Evolutionary conservation across 2,888 invertebrate species (phyloP).

Genomic region (Microctonus aethiopoides): DNA sequence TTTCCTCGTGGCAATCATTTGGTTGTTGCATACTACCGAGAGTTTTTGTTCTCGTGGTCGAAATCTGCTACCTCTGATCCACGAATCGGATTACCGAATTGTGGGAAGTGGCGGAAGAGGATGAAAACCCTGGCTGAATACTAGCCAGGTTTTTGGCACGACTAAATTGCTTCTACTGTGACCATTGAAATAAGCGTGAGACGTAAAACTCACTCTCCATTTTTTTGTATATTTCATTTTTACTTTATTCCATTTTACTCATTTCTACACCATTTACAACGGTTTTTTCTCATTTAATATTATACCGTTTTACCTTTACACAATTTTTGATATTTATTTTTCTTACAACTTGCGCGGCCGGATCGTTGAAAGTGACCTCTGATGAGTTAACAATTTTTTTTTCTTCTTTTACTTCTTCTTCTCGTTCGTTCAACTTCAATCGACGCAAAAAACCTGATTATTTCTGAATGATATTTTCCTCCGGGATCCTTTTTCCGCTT

Average conservation of each 20-base stretch:
- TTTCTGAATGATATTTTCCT: slow-evolving; percentile 26
- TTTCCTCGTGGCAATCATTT: background rate
- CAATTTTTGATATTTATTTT: background rate
- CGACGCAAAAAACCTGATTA: slow-evolving; percentile 24
- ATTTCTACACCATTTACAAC: background rate
- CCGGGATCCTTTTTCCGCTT: background rate
- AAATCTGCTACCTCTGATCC: slow-evolving; percentile 6
- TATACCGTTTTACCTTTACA: background rate
- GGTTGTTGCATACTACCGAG: background rate
- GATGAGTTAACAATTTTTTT: background rate
- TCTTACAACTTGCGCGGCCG: background rate
- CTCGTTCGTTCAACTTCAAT: background rate
- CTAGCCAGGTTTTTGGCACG: background rate
- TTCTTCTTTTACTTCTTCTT: slow-evolving; percentile 1
- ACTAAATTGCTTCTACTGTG: slow-evolving; percentile 17
- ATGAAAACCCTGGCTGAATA: background rate
- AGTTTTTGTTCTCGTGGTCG: slow-evolving; percentile 11
- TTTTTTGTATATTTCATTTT: background rate
- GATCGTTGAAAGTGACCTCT: slow-evolving; percentile 13
- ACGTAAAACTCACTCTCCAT: slow-evolving; percentile 14
- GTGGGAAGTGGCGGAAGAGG: background rate
- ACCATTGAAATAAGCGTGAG: slow-evolving; percentile 17
- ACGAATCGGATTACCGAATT: slow-evolving; percentile 21
- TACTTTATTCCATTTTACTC: background rate
- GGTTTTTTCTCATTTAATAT: background rate